phyloP scores from a whole-genome alignment of 2,888 invertebrate genomes.

The Stenolophus ochropezus region DNA sequence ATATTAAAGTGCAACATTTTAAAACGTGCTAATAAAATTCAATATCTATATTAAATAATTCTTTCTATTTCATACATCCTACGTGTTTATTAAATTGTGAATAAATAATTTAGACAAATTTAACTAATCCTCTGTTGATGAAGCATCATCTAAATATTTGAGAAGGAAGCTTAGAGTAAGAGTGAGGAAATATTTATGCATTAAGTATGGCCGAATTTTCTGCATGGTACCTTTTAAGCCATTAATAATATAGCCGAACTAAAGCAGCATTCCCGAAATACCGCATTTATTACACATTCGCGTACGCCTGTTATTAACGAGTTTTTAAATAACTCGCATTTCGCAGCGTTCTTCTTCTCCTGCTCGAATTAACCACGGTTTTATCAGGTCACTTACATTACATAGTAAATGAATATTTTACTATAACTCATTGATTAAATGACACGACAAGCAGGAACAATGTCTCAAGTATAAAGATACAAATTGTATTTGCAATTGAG shows the following conservation, averaged over 20 bases:
- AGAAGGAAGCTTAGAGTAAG: background rate
- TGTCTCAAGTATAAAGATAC: no score
- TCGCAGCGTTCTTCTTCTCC: slow-evolving; percentile 14
- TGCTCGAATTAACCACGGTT: slow-evolving; percentile 11
- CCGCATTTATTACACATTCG: slow-evolving; percentile 55
- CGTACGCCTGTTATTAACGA: slow-evolving; percentile 44
- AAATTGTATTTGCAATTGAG: no score
- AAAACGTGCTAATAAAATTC: no score
- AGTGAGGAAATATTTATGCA: slow-evolving; percentile 23
- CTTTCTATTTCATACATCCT: no score
- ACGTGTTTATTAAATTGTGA: background rate
- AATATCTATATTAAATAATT: no score
- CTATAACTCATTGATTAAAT: no score
- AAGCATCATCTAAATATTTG: background rate
- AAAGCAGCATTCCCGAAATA: slow-evolving; percentile 52
- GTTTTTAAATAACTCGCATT: slow-evolving; percentile 51
- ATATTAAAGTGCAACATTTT: no score
- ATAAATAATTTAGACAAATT: background rate
- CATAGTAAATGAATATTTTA: no score
- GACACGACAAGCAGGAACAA: no score
- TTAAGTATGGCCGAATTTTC: slow-evolving; percentile 40
- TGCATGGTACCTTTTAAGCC: slow-evolving; percentile 47
- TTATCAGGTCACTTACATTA: no score
- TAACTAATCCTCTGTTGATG: background rate
- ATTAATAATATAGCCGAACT: slow-evolving; percentile 50